Evolutionary conservation across 1,140 invertebrate species (phyloP).

Genomic region (Euura lappo): DNA sequence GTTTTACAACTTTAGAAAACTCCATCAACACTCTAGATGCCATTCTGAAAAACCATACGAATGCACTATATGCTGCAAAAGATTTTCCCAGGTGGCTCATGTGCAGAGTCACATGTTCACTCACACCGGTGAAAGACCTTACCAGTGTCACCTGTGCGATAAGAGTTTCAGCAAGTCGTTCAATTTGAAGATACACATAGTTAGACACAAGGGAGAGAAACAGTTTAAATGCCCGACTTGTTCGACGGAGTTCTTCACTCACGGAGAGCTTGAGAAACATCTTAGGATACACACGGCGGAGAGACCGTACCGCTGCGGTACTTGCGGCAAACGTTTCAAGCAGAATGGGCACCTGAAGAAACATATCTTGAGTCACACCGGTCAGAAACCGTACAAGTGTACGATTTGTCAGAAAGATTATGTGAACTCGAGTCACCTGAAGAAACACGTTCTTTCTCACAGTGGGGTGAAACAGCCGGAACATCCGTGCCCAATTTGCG

Average conservation of each 20-base stretch:
- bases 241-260: conserved; percentile 56
- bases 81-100: conserved; percentile 43
- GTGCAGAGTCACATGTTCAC: conserved; percentile 43
- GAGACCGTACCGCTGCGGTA: conserved; percentile 56
- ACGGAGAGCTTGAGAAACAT: conserved; percentile 56
- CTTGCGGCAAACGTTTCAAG: conserved; percentile 54
- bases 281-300: conserved; percentile 59
- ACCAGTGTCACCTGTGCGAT: conserved; percentile 54
- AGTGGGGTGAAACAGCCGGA: too few relatives aligned
- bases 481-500: too few relatives aligned
- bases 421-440: too few relatives aligned
- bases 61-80: conserved; percentile 45
- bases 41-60: conserved; percentile 45
- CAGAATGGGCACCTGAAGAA: too few relatives aligned
- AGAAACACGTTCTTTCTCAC: too few relatives aligned
- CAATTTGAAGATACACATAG: conserved; percentile 49
- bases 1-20: too few relatives aligned
- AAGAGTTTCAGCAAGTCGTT: conserved; percentile 37
- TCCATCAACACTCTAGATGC: too few relatives aligned
- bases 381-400: too few relatives aligned
- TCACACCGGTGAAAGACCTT: conserved; percentile 58
- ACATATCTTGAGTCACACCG: too few relatives aligned
- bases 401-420: too few relatives aligned
- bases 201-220: conserved; percentile 52
- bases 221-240: conserved; percentile 59